Evolutionary conservation across 1,140 invertebrate genomes (phyloP).

Genomic region (Neodiprion lecontei): DNA sequence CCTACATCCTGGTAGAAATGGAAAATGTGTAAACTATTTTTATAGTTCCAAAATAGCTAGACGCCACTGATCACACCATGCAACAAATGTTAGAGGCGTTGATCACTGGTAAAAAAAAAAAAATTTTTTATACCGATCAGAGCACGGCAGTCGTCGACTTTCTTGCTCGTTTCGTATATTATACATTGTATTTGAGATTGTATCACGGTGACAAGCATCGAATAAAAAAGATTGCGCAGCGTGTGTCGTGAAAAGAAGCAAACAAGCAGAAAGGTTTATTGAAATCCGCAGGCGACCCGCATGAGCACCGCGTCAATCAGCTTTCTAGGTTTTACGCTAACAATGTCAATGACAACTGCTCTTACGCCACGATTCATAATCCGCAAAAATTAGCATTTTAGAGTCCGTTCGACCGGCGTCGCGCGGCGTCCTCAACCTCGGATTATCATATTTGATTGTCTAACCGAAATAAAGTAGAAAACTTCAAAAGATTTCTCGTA

Average conservation of each 20-base stretch:
- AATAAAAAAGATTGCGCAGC: too few relatives aligned
- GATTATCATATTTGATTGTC: too few relatives aligned
- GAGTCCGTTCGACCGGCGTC: not conserved
- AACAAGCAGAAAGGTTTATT: not conserved
- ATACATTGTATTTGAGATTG: not conserved
- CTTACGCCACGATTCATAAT: slow-evolving; percentile 5
- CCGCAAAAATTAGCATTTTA: slow-evolving; percentile 1
- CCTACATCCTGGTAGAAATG: too few relatives aligned
- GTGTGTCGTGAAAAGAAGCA: not conserved
- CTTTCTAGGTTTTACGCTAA: slow-evolving; percentile 1
- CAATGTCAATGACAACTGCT: not conserved
- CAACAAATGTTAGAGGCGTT: too few relatives aligned
- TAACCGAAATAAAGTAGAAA: too few relatives aligned
- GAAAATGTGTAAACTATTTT: too few relatives aligned
- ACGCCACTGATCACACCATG: too few relatives aligned
- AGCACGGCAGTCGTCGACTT: not conserved
- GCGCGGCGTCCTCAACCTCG: not conserved
- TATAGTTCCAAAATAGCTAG: too few relatives aligned
- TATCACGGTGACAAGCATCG: not conserved
- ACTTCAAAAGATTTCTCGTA: too few relatives aligned
- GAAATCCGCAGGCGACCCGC: not conserved
- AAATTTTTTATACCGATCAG: not conserved
- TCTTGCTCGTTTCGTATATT: not conserved
- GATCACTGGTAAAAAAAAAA: too few relatives aligned
- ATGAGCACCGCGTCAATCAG: not conserved